These are phyloP conservation scores for Tiaroga cobitis DNA, from an alignment of 2,797 vertebrate genomes.

Conservation along the genomic window DNA sequence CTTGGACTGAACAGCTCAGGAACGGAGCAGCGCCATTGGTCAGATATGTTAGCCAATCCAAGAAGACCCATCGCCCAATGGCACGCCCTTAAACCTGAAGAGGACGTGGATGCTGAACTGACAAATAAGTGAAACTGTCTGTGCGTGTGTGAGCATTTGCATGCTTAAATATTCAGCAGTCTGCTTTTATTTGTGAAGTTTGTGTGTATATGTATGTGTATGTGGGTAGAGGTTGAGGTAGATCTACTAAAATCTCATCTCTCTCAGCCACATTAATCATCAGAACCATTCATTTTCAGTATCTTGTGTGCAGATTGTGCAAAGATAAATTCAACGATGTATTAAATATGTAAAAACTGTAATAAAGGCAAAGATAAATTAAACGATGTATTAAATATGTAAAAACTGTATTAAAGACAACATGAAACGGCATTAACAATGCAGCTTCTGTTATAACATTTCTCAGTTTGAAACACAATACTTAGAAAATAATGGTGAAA, in stretches of 20 bases:
- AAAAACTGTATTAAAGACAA: background rate
- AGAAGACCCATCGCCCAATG: slow-evolving; percentile 97
- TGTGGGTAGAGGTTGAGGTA: background rate
- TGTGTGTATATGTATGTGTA: background rate
- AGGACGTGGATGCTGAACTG: slow-evolving; percentile 90
- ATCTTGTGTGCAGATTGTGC: background rate
- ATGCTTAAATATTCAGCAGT: background rate
- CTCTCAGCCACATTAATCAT: background rate
- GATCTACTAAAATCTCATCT: background rate
- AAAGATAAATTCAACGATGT: background rate
- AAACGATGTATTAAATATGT: background rate
- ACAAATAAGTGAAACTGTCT: slow-evolving; percentile 74
- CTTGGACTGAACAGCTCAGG: slow-evolving; percentile 89
- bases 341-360: background rate
- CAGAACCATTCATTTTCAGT: background rate
- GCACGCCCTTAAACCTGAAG: slow-evolving; percentile 92
- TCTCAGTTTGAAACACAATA: background rate
- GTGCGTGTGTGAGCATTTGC: background rate
- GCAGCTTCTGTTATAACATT: background rate
- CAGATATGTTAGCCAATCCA: slow-evolving; percentile 96
- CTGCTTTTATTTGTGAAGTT: background rate
- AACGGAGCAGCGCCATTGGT: slow-evolving; percentile 94
- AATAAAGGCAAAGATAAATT: background rate
- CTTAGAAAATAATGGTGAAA: background rate
- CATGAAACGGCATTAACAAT: background rate